Base-by-base conservation (phyloP, 2,113 vertebrate genomes). In the Nothoprocta perdicaria region DNA sequence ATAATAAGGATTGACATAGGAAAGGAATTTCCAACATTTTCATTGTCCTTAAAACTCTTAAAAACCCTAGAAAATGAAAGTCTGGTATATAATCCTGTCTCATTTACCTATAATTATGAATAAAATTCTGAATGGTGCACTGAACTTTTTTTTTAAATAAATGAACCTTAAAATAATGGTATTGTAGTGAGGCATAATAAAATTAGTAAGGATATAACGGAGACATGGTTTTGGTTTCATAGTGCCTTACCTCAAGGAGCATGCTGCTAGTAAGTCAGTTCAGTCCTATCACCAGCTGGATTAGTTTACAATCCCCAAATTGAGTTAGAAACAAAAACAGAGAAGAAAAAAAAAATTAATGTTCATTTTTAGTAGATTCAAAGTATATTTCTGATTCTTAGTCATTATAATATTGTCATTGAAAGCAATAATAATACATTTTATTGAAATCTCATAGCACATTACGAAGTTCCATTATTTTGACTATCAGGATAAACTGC, bases 201-300 rank as follows among this genome's bases (percentile, higher is more conserved):
- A 93, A 83, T 11, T 48, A 85, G 38, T 53, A 68, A 89, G 15
- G 35, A 76, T 69, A 62, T 10, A 80, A 62, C 8, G 45, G 63
- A 87, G 66, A 14, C 45, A 40, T 91, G 16, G 2, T 62, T 65
- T 90, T 84, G 72, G 67, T 43, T 45, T 74, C 65, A 31, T 45
- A 69, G 80, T 66, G 53, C 67, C 45, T 92, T 82, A 85, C 41
- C 50, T 74, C 82, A 74, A 63, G 73, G 38, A 78, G 11, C 52
- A 80, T n/a, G 76, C 80, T 94, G 53, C 61, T 68, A 86, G 65
- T 75, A 95, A 95, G 85, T 79, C 85, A 67, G 73, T 63, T 88
- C 92, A 91, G 73, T 94, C 82, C 31, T 50, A 46, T 46, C 43
- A 67, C 65, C 10, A 45, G 31, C 31, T 29, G 10, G 67, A 95